Base-by-base conservation (phyloP, 2,797 vertebrate species). In the Melanotaenia maccullochi region DNA sequence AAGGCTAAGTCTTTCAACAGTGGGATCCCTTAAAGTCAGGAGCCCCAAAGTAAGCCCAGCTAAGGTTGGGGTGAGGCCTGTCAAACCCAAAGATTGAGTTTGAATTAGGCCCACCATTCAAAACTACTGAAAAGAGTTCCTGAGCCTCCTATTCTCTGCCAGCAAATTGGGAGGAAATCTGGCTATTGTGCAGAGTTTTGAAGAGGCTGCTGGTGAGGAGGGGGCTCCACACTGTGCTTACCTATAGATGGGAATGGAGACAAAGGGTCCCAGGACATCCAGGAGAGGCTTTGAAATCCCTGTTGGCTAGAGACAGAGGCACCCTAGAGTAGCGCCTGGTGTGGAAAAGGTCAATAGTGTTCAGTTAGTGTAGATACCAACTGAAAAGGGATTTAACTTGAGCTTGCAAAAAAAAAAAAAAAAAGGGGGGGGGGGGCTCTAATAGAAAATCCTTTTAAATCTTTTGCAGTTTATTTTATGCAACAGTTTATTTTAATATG, bases 41-140 rank as follows among this genome's bases (percentile, higher is more conserved):
- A 93, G 92, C 90, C 89, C 83, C 93, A 95, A 94, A 96, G 95
- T 94, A 94, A 92, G 93, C 92, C 84, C 87, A 85, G 88, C 84
- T 83, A 81, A 93, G 94, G 92, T 91, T 92, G 93, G 93, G 94
- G 83, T 85, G 93, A 94, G 95, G 95, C 92, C 94, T 95, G 95
- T 94, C 94, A 91, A 93, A 94, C 93, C 90, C 95, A 84, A 86
- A 94, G 96, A 96, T 95, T 94, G 95, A 93, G 95, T 93, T 94
- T 95, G 94, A 96, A 96, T 95, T 95, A 96, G 95, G 92, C 93
- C 90, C 91, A 92, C 95, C 93, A 96, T 97, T 97, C 96, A 97
- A 86, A 89, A 90, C 86, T 74, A 82, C 73, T 93, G 96, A 96
- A 97, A 97, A 93, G 94, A 85, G 95, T 93, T 93, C 93, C 92